phyloP scores from a whole-genome alignment of 92 coral and sea anemone species.

The Palythoa grandiflora region DNA sequence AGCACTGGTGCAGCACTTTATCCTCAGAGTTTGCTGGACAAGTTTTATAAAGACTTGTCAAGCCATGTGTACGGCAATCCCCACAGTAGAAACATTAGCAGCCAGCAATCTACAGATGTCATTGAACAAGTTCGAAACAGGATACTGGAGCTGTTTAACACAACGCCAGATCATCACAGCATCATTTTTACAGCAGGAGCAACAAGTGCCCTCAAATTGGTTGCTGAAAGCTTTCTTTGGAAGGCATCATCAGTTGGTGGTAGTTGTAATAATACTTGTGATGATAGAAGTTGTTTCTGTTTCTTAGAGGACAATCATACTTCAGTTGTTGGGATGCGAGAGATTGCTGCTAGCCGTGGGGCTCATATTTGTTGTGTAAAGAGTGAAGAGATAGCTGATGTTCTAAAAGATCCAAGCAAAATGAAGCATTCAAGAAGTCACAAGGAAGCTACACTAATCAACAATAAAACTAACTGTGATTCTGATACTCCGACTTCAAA shows the following conservation, averaged over 20 bases:
- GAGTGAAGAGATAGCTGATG: conserved; percentile 56
- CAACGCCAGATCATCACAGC: conserved; percentile 78
- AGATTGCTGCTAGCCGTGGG: conserved; percentile 74
- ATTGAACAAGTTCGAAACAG: conserved; percentile 83
- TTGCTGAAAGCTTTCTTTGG: conserved; percentile 92
- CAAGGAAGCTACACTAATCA: not conserved
- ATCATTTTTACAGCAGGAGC: conserved; percentile 94
- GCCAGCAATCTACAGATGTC: conserved; percentile 76
- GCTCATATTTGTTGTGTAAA: conserved; percentile 70
- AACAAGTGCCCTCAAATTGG: conserved; percentile 79
- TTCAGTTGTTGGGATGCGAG: conserved; percentile 96
- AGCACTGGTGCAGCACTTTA: conserved; percentile 91
- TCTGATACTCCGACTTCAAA: not conserved
- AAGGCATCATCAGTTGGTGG: conserved; percentile 1
- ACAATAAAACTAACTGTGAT: not conserved
- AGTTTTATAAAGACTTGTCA: conserved; percentile 66
- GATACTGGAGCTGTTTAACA: conserved; percentile 83
- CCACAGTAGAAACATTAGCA: conserved; percentile 89
- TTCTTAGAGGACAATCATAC: conserved; percentile 91
- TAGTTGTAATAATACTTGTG: not conserved
- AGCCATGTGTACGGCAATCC: conserved; percentile 93
- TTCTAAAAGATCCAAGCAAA: not conserved
- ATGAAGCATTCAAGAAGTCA: not conserved
- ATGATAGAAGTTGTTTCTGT: conserved; percentile 67
- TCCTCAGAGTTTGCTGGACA: conserved; percentile 79